Percentiles rank a stretch among this genome's conserved stretches.
Evolutionary conservation across 2,888 invertebrate genomes (phyloP).

Genomic region (Fabriciana adippe): DNA sequence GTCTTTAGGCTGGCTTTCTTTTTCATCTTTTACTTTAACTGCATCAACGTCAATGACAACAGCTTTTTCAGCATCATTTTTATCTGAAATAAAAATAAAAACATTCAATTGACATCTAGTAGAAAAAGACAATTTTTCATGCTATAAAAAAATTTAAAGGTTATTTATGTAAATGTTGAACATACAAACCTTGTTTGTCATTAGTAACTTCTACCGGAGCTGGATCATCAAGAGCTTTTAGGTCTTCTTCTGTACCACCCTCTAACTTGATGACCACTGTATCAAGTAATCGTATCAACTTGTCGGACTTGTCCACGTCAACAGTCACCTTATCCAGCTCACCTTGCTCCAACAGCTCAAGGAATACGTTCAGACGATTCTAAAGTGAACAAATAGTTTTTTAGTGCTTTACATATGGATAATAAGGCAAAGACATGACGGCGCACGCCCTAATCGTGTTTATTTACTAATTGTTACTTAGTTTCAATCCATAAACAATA

Average conservation of each 20-base stretch:
- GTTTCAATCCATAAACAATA: no score
- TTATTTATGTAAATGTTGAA: background rate
- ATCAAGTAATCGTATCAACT: constrained; percentile 93
- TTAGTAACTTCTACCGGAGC: constrained; percentile 54
- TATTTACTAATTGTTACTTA: no score
- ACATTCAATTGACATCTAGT: background rate
- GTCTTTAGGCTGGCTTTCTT: constrained; percentile 62
- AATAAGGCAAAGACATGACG: no score
- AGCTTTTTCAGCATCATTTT: constrained; percentile 65
- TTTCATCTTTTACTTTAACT: constrained; percentile 73
- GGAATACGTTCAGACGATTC: constrained; percentile 94
- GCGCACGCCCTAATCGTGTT: no score
- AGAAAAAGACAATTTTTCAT: background rate
- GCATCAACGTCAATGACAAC: constrained; percentile 73
- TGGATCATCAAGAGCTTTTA: constrained; percentile 91
- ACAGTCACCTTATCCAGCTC: constrained; percentile 90
- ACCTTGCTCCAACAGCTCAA: constrained; percentile 89
- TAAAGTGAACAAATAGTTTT: constrained; percentile 53
- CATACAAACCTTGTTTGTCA: constrained; percentile 60
- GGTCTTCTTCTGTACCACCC: constrained; percentile 94
- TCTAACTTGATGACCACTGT: constrained; percentile 98
- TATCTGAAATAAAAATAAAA: constrained; percentile 54
- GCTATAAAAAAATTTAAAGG: background rate
- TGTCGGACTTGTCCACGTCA: constrained; percentile 92
- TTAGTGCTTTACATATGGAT: background rate